Evolutionary conservation across 2,797 vertebrate species (phyloP).

Genomic region (Pseudomugil gertrudae): DNA sequence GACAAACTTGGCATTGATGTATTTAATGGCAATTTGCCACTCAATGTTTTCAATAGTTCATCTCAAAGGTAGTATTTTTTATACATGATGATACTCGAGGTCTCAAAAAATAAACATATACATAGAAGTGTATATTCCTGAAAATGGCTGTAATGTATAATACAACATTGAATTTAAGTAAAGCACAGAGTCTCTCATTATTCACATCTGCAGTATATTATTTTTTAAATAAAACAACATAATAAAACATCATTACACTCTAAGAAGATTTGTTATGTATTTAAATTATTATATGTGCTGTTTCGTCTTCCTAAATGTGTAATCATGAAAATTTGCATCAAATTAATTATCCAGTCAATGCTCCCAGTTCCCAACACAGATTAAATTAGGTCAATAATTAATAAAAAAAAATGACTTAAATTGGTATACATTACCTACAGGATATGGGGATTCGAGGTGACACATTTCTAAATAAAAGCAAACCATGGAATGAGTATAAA

Average conservation of each 20-base stretch:
- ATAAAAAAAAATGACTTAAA: slow-evolving; percentile 31
- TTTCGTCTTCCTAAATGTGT: slow-evolving; percentile 20
- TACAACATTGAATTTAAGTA: slow-evolving; percentile 64
- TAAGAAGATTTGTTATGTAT: slow-evolving; percentile 9
- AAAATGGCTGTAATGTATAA: slow-evolving; percentile 49
- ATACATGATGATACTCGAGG: slow-evolving; percentile 58
- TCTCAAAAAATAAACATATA: slow-evolving; percentile 59
- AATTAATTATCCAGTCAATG: slow-evolving; percentile 31
- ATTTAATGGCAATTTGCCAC: slow-evolving; percentile 77
- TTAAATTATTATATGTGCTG: slow-evolving; percentile 6
- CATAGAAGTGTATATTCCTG: slow-evolving; percentile 64
- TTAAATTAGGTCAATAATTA: slow-evolving; percentile 41
- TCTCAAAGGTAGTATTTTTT: slow-evolving; percentile 52
- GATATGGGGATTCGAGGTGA: no score
- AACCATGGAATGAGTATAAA: slow-evolving; percentile 34
- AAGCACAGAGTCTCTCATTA: slow-evolving; percentile 55
- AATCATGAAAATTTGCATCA: slow-evolving; percentile 23
- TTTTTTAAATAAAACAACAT: no score
- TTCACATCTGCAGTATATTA: slow-evolving; percentile 38
- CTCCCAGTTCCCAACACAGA: slow-evolving; percentile 7
- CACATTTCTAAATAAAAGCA: slow-evolving; percentile 32
- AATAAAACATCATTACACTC: no score
- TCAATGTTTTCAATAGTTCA: slow-evolving; percentile 48
- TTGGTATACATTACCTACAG: slow-evolving; percentile 30
- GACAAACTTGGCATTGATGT: slow-evolving; percentile 56